Conservation (phyloP, 1,140 invertebrate species). For the Bombus balteatus region DNA sequence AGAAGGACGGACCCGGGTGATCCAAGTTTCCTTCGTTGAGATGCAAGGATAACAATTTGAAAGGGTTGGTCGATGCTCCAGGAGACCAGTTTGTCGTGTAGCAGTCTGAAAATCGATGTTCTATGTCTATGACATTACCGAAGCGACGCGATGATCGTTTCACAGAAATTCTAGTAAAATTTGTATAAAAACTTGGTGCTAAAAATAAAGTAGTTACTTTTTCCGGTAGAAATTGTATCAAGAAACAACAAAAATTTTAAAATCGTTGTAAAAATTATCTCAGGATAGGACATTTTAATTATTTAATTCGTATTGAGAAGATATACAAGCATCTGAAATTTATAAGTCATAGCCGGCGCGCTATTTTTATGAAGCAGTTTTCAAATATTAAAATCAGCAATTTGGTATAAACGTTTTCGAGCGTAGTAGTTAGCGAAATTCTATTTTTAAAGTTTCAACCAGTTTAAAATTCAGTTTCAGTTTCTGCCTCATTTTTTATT, state of each 20-base stretch:
- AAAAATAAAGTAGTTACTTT: neutral
- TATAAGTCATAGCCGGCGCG: neutral
- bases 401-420: neutral
- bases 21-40: constrained; percentile 52
- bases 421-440: constrained; percentile 4
- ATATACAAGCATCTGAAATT: neutral
- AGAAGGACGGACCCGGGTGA: constrained; percentile 4
- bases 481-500: neutral
- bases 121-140: neutral
- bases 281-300: neutral
- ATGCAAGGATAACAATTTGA: constrained; percentile 66
- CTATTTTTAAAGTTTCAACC: neutral
- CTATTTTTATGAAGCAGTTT: no score
- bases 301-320: no score
- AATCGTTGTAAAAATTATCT: neutral
- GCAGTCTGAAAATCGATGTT: constrained; percentile 54
- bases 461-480: neutral
- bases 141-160: neutral
- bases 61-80: constrained; percentile 35
- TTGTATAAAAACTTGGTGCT: no score
- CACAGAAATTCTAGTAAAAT: neutral
- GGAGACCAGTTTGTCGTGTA: constrained; percentile 28
- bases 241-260: neutral
- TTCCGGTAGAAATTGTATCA: neutral
- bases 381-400: neutral